Evolutionary conservation across 1,140 invertebrate species (phyloP).

Genomic region (Potamilus streckersoni): DNA sequence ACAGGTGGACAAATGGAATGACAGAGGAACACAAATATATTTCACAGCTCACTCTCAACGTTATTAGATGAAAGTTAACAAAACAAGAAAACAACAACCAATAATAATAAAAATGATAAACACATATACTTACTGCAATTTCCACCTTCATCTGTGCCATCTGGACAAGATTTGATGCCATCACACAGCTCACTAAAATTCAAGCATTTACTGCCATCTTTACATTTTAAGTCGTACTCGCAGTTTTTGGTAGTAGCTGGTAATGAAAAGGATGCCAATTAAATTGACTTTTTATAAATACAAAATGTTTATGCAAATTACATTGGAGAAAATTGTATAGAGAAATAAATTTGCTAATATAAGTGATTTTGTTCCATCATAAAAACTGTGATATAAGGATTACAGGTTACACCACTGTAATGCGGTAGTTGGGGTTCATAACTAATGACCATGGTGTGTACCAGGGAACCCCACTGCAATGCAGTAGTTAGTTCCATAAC

Average conservation of each 20-base stretch:
- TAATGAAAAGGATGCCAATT: not conserved
- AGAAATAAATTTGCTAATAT: not conserved
- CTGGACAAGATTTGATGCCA: slow-evolving; percentile 69
- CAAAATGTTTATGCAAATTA: not conserved
- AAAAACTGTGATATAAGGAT: too few species aligned
- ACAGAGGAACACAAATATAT: too few species aligned
- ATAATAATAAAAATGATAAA: not conserved
- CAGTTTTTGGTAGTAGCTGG: slow-evolving; percentile 3
- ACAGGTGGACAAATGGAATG: not conserved
- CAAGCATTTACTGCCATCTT: slow-evolving; percentile 52
- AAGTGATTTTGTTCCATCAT: not conserved
- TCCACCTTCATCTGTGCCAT: slow-evolving; percentile 72
- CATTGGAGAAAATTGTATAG: not conserved
- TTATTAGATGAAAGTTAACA: slow-evolving; percentile 1
- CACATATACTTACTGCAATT: slow-evolving; percentile 84
- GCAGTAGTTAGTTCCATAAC: too few species aligned
- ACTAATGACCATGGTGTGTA: too few species aligned
- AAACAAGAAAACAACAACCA: slow-evolving; percentile 1
- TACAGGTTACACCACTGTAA: too few species aligned
- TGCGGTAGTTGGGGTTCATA: too few species aligned
- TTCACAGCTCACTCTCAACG: not conserved
- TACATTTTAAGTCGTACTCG: not conserved
- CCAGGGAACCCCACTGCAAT: too few species aligned
- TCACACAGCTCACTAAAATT: slow-evolving; percentile 69
- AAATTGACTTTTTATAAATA: not conserved